Base-by-base conservation (phyloP, 1,140 invertebrate genomes). In the Oreohelix idahoensis region DNA sequence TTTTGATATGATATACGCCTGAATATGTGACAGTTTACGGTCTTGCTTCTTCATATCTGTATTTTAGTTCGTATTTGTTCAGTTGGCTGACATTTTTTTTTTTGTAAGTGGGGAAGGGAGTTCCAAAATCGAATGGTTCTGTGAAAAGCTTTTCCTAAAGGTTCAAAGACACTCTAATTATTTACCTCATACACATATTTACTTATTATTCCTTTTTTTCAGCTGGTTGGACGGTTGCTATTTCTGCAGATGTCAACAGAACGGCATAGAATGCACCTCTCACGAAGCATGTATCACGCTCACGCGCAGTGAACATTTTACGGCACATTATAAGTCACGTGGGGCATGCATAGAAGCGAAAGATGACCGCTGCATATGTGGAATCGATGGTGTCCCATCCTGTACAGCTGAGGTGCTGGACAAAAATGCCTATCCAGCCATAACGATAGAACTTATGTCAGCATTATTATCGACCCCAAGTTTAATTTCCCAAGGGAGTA, bases 211-310 rank as follows among this genome's bases (percentile, higher is more conserved):
- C 5, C n/a, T 8, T 45, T 15, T 45, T 74, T 74, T 2, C 71
- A 71, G 63, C 11, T 85, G 84, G 84, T 45, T 32, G 23, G 84
- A 85, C 76, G 84, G 84, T 39, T 85, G 84, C 53, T 85, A 83
- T 69, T 35, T 58, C 8, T 85, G 84, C 38, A 58, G 26, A 2
- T 85, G 84, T 63, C 36, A 38, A 45, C 80, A 51, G 38, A 38
- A 79, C 39, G 81, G 80, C 11, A 85, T 85, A 45, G 39, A 45
- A 15, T 85, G 84, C 38, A 66, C 23, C 23, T 10, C 77, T 32
- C 76, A 85, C 38, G 38, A 39, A 49, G 58, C 75, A 10, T 85
- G 84, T 42, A 32, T 39, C 39, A 23, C 23, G 2, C 51, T 84
- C 26, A 51, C 53, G 42, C 26, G 35, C 32, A 77, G 75, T 36